Base-by-base conservation (phyloP, 2,113 vertebrate species). In the Calyptomena viridis region DNA sequence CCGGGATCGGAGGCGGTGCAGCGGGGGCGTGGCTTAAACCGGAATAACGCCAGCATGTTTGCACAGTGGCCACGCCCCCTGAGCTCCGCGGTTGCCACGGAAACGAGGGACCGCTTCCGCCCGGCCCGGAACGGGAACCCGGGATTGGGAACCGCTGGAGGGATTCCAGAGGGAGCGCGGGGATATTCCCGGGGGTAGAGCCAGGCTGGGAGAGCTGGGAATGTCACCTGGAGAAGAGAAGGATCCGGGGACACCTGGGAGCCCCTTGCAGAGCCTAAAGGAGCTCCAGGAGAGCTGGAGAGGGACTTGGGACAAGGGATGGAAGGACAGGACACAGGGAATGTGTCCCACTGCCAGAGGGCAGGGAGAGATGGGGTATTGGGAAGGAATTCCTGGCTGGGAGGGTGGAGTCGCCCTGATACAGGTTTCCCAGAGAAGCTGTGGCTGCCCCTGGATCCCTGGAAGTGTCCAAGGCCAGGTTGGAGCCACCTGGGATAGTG, bases 61-160 rank as follows among this genome's bases (percentile, higher is more conserved):
- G 0, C 10, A 0, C 1, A 0, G 7, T 6, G 66, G 1, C 7
- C 66, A 40, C 85, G 58, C 75, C 49, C 35, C 17, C 4, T 14
- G 0, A 5, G 4, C 5, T 3, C 6, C 3, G 30, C 20, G 5
- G 85, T 40, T 40, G 21, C 40, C 66, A 9, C 5, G 85, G 75
- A 4, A 5, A 56, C 30, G 5, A 1, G 25, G 33, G 55, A 12
- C 20, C 23, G 58, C 58, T 60, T 33, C 55, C 31, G 11, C 8
- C 22, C 56, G 56, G 13, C 23, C n/a, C 19, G 27, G 39, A 67
- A 46, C 42, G 22, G 31, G 42, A 30, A 79, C 35, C n/a, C 2
- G 30, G 55, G 55, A 50, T 20, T 13, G 5, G n/a, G 71, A 64
- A 24, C 19, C 0, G 5, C 40, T 21, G 64, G 16, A 25, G 42